Base-by-base conservation (phyloP, 2,113 vertebrate genomes). In the Tamias sibiricus region DNA sequence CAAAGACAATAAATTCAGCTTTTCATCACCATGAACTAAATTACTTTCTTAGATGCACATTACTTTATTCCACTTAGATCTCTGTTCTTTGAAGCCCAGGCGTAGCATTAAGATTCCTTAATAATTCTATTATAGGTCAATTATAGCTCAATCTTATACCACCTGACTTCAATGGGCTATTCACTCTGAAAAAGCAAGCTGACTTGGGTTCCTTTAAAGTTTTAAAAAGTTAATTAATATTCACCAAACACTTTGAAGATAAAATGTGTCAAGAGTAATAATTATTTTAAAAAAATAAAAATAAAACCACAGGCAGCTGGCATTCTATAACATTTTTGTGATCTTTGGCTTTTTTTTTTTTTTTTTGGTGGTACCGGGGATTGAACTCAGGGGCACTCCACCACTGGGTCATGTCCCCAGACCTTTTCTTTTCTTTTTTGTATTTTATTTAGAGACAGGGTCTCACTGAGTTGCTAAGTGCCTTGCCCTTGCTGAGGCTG, bases 181-280 rank as follows among this genome's bases (percentile, higher is more conserved):
- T 96, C 92, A 91, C 52, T 87, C 79, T 76, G 49, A 84, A 97
- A 96, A 94, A 77, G 40, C 42, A 95, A 91, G 82, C 35, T 94
- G 44, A 90, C 57, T 19, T 74, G 54, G 88, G 49, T 95, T 94
- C 64, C 88, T 98, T 93, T 96, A 90, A 95, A 82, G 68, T 95
- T 94, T 89, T 68, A 59, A 89, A 96, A 95, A 76, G 82, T 95
- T 96, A 97, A 95, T 93, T 98, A 95, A 90, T 86, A 95, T 86
- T 93, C 24, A 28, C 59, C 75, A 83, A 94, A 44, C 54, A 76
- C 86, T 96, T 91, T 96, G 93, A 95, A 95, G 94, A 94, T 64
- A 94, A 96, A 88, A 91, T 80, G 17, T 95, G 76, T 83, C 42
- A 62, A 86, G 24, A 89, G 68, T 95, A 93, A 40, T 89, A 98